Evolutionary conservation across 1,140 invertebrate genomes (phyloP), one percentile per base, ranked within the genome.

Genomic region (Orussus abietinus): DNA sequence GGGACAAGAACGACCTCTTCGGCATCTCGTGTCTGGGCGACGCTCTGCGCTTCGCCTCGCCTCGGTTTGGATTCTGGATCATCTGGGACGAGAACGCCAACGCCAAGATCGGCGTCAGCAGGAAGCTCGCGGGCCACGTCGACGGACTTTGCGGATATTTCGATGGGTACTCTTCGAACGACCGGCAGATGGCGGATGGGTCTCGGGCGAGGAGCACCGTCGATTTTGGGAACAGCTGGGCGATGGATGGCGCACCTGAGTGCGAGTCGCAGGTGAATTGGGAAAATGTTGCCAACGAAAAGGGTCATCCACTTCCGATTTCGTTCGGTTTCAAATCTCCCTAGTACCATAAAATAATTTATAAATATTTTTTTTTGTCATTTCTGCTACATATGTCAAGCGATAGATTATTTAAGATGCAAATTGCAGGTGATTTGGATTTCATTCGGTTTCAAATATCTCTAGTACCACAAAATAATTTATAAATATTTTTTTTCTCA

Each of bases 71-170:
- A 30, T 88, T 88, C 59, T 85, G 80, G 68, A 74, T 88, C 2
- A 75, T 83, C 3, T 86, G 84, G 67, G 82, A 83, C 57, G 69
- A 74, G 3, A 76, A 81, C 45, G 80, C 78, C 2, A 83, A 86
- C 47, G 72, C 86, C 1, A 86, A 85, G 61, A 75, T 90, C 42
- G 84, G 82, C 38, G 80, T 90, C 40, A 74, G 76, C 0, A 75
- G 77, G n/a, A 78, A 78, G 48, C 72, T 83, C 21, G 53, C 66
- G 19, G 69, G 75, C 2, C 66, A 76, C 33, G 80, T 91, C 0
- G 84, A 88, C 55, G 88, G 89, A 1, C 56, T 92, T 1, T 92
- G 89, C 54, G 89, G 89, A 3, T 83, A 78, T 39, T 88, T 81
- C 57, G 84, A 88, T 64, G 80, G 80, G 1, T 65, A 79, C 18